Conservation (phyloP, 1,140 invertebrate genomes). For the Stegodyphus dumicola region DNA sequence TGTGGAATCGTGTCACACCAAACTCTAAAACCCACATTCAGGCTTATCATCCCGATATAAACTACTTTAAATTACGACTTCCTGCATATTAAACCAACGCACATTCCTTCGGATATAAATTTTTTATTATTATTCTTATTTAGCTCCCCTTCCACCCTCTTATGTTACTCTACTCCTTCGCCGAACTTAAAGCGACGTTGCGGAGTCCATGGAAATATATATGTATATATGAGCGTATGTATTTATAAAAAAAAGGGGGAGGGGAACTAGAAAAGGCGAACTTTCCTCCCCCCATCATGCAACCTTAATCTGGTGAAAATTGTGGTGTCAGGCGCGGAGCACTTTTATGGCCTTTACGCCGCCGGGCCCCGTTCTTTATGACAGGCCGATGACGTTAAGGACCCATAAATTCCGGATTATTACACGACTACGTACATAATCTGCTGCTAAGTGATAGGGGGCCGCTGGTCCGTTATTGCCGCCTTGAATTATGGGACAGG, state of each 20-base stretch:
- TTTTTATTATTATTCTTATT: conserved; percentile 10
- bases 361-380: conserved; percentile 54
- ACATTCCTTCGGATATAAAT: background rate
- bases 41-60: no score
- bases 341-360: conserved; percentile 47
- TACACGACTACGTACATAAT: conserved; percentile 62
- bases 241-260: background rate
- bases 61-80: conserved; percentile 1
- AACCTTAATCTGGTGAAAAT: conserved; percentile 60
- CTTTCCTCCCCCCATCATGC: background rate
- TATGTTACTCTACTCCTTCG: background rate
- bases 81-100: background rate
- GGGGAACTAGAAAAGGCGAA: background rate
- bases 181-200: background rate
- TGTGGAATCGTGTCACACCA: no score
- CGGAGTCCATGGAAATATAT: background rate
- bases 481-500: conserved; percentile 56
- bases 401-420: conserved; percentile 61
- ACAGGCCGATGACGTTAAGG: conserved; percentile 56
- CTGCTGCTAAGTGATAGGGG: conserved; percentile 61
- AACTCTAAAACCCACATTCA: no score
- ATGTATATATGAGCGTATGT: background rate
- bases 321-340: conserved; percentile 58
- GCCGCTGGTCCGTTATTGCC: conserved; percentile 54
- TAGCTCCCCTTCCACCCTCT: background rate